phyloP scores from a whole-genome alignment of 2,113 vertebrate genomes.

The Riparia riparia region DNA sequence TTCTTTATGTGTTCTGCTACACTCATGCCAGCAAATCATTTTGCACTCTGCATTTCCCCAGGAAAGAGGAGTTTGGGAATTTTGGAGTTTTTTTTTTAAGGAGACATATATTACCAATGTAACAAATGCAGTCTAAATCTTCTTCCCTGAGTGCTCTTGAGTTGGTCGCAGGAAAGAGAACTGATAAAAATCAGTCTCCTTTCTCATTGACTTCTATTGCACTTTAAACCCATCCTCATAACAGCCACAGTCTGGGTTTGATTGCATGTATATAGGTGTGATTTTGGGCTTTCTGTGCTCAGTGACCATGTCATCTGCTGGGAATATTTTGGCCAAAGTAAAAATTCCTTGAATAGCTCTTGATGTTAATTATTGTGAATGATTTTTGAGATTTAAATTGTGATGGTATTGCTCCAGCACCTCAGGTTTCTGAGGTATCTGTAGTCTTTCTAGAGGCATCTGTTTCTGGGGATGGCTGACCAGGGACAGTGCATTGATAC shows the following conservation, averaged over 20 bases:
- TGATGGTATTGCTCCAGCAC: background rate
- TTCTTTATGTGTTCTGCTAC: background rate
- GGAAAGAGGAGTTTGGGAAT: background rate
- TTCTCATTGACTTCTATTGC: background rate
- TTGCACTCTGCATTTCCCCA: background rate
- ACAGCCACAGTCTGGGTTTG: background rate
- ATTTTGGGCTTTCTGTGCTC: background rate
- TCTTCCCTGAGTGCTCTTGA: background rate
- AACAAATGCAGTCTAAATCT: background rate
- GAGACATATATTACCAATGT: background rate
- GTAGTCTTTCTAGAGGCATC: background rate
- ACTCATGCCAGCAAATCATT: background rate
- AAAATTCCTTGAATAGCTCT: background rate
- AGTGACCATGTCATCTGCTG: background rate
- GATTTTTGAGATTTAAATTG: background rate
- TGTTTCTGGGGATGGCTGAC: background rate
- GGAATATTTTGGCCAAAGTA: background rate
- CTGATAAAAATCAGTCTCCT: background rate
- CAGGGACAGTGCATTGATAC: background rate
- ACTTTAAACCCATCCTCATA: background rate
- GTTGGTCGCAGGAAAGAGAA: background rate
- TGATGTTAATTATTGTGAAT: background rate
- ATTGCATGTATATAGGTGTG: rapidly evolving
- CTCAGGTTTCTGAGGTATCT: background rate
- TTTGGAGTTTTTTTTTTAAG: background rate